Base-by-base conservation (phyloP, 1,140 invertebrate species). In the Melitaea cinxia region DNA sequence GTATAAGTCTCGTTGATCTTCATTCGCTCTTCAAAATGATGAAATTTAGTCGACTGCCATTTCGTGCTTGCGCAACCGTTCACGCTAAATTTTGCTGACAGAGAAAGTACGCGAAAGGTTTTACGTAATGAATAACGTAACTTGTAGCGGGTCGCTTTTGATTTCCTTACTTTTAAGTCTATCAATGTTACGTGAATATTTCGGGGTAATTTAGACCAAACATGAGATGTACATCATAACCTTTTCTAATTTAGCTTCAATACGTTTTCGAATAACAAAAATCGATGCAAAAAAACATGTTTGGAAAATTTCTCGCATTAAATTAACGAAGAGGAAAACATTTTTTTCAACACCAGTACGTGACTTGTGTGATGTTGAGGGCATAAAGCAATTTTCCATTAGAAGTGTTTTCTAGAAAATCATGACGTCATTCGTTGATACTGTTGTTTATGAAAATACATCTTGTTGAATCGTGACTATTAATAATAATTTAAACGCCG, bases 41-140 rank as follows among this genome's bases (percentile, higher is more conserved):
- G 88, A 90, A 90, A 90, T 89, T 89, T 82, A 80, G 81, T 79
- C 80, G 78, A 75, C 78, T 85, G 86, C 85, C 84, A 88, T 88
- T 91, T 89, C 82, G 79, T 74, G 70, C 56, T 91, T 91, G 76
- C 83, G 73, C 74, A 91, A 91, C 61, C 39, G 70, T 78, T 78
- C 77, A 83, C 85, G 84, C 86, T 89, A 89, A 91, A 91, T 89
- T 91, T 91, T 91, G 88, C 82, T 85, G 86, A 83, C 88, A 87
- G 88, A 88, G 88, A 91, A 91, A 91, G 88, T 89, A 85, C 83
- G 82, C 88, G 88, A 91, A 91, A 91, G 88, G 85, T 68, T 82
- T 89, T 91, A 91, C 80, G 84, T 88, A 91, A 91, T 42, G 37
- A 57, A 57, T 69, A 60, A 91, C 88, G 88, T 91, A 89, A 89